phyloP scores from a whole-genome alignment of 2,888 invertebrate species.

The Dermolepida albohirtum region DNA sequence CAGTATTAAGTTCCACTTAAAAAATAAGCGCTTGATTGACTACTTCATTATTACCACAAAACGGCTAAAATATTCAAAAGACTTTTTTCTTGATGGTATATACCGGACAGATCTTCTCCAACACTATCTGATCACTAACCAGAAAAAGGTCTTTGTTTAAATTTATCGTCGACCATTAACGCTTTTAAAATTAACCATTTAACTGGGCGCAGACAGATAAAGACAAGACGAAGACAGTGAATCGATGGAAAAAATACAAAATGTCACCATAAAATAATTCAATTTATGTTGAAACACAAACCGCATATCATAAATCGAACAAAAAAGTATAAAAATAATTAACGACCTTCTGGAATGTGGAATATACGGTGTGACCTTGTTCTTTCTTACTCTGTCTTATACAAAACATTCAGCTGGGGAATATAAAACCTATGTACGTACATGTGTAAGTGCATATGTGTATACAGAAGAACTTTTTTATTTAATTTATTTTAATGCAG shows the following conservation, averaged over 20 bases:
- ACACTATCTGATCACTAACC: constrained; percentile 26
- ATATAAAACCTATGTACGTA: background rate
- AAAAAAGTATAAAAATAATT: constrained; percentile 43
- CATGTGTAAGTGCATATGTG: background rate
- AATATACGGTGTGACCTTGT: constrained; percentile 40
- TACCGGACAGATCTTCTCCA: constrained; percentile 11
- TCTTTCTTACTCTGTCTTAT: constrained; percentile 20
- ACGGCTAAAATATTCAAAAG: constrained; percentile 37
- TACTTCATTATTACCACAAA: constrained; percentile 37
- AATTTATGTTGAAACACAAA: constrained; percentile 48
- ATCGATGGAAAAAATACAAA: constrained; percentile 32
- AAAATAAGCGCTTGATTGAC: constrained; percentile 34
- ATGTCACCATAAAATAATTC: constrained; percentile 47
- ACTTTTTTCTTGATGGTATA: constrained; percentile 11
- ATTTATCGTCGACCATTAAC: constrained; percentile 39
- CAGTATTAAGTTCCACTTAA: constrained; percentile 35
- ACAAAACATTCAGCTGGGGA: background rate
- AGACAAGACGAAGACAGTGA: constrained; percentile 12
- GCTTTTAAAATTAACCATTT: constrained; percentile 31
- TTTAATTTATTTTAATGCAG: constrained; percentile 38
- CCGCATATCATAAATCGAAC: constrained; percentile 45
- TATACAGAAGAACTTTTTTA: constrained; percentile 17
- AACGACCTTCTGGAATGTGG: constrained; percentile 43
- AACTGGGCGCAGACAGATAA: constrained; percentile 19
- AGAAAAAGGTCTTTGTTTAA: constrained; percentile 30